phyloP scores from a whole-genome alignment of 2,113 vertebrate species.

The Hyla sarda region DNA sequence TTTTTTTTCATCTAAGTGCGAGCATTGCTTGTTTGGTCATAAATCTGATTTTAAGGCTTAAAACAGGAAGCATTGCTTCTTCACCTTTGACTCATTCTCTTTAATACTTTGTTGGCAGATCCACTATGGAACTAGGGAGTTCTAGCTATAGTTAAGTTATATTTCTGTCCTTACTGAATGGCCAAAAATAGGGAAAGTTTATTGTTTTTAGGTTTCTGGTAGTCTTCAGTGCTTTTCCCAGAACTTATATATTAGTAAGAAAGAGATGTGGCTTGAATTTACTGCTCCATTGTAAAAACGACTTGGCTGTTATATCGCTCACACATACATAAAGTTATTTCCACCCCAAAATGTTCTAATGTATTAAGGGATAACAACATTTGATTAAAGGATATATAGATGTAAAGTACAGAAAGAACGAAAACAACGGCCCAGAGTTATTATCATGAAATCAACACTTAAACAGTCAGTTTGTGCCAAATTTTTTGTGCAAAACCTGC shows the following conservation, averaged over 20 bases:
- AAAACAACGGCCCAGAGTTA: not conserved
- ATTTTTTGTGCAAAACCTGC: too few relatives aligned
- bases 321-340: not conserved
- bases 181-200: not conserved
- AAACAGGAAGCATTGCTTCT: conserved; percentile 69
- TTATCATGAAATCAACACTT: too few relatives aligned
- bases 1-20: conserved; percentile 67
- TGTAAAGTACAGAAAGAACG: not conserved
- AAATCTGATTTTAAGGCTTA: conserved; percentile 64
- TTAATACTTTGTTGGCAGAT: not conserved
- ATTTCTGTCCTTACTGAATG: not conserved
- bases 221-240: not conserved
- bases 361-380: not conserved
- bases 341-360: not conserved
- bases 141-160: not conserved
- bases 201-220: not conserved
- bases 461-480: too few relatives aligned
- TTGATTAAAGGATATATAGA: not conserved
- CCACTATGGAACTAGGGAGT: not conserved
- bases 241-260: not conserved
- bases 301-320: not conserved
- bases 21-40: conserved; percentile 65
- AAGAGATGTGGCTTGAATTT: not conserved
- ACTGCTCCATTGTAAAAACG: not conserved
- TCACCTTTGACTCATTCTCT: conserved; percentile 64